These are phyloP conservation scores for Empis livida DNA, from an alignment of 2,888 invertebrate genomes.

Conservation along the genomic window DNA sequence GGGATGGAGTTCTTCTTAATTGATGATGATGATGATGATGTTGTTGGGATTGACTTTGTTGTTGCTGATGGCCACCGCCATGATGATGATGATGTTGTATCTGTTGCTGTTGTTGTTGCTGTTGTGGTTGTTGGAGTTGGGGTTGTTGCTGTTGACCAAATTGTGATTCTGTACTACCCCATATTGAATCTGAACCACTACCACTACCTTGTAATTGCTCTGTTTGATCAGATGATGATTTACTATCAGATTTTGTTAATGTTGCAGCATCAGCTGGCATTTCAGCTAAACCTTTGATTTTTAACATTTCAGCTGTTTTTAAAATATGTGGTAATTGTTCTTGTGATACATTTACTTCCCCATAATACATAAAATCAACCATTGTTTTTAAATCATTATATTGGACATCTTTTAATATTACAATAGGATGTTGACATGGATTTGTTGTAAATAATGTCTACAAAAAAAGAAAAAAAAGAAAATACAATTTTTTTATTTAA, in stretches of 20 bases:
- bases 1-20: conserved; percentile 38
- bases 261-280: conserved; percentile 69
- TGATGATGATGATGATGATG: conserved; percentile 47
- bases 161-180: conserved; percentile 39
- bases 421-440: conserved; percentile 80
- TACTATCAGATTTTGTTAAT: conserved; percentile 55
- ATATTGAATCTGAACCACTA: conserved; percentile 38
- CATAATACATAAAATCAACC: conserved; percentile 88
- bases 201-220: conserved; percentile 36
- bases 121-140: conserved; percentile 45
- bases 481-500: not conserved
- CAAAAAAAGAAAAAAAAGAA: conserved; percentile 18
- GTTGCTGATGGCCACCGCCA: conserved; percentile 42
- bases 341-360: conserved; percentile 83
- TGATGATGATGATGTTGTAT: too few species aligned
- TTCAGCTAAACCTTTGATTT: conserved; percentile 80
- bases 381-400: conserved; percentile 74
- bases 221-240: conserved; percentile 37
- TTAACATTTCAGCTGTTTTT: conserved; percentile 74
- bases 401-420: conserved; percentile 78
- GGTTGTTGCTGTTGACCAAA: conserved; percentile 44
- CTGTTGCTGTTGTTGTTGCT: conserved; percentile 45
- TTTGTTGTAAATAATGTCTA: conserved; percentile 72
- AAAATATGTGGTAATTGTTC: conserved; percentile 68
- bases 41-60: conserved; percentile 47